These are phyloP conservation scores for Ophraella communa DNA, from an alignment of 2,888 invertebrate genomes.

Conservation along the genomic window DNA sequence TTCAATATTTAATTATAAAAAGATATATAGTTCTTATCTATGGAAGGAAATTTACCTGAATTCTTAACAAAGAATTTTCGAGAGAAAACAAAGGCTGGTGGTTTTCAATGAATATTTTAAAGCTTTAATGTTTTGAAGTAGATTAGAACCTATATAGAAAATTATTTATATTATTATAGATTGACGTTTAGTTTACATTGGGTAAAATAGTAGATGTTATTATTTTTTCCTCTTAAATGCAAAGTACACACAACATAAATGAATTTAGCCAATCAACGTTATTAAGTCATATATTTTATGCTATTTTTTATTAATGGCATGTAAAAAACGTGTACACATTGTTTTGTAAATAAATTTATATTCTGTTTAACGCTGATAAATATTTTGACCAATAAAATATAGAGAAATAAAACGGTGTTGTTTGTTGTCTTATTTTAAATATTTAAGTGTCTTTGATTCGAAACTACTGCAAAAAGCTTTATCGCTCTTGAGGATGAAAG, in stretches of 20 bases:
- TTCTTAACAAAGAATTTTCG: too few species aligned
- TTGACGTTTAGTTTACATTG: too few species aligned
- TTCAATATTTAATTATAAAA: too few species aligned
- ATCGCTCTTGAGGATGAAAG: too few species aligned
- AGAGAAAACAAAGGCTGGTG: too few species aligned
- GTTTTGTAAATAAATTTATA: constrained; percentile 31
- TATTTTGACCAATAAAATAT: constrained; percentile 36
- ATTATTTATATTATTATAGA: not conserved
- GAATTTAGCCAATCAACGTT: constrained; percentile 26
- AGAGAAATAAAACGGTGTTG: not conserved
- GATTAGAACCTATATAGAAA: too few species aligned
- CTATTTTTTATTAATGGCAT: constrained; percentile 21
- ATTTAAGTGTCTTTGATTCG: not conserved
- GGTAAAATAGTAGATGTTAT: not conserved
- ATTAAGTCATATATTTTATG: constrained; percentile 28
- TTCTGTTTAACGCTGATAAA: constrained; percentile 29
- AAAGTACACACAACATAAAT: constrained; percentile 11
- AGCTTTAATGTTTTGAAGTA: too few species aligned
- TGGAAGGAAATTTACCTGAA: too few species aligned
- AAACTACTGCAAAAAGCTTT: too few species aligned
- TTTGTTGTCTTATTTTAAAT: not conserved
- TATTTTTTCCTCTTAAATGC: not conserved
- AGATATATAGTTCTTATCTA: too few species aligned
- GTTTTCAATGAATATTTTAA: too few species aligned
- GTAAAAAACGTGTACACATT: constrained; percentile 20